Evolutionary conservation across 2,797 vertebrate genomes (phyloP).

Genomic region (Acanthiza pusilla): DNA sequence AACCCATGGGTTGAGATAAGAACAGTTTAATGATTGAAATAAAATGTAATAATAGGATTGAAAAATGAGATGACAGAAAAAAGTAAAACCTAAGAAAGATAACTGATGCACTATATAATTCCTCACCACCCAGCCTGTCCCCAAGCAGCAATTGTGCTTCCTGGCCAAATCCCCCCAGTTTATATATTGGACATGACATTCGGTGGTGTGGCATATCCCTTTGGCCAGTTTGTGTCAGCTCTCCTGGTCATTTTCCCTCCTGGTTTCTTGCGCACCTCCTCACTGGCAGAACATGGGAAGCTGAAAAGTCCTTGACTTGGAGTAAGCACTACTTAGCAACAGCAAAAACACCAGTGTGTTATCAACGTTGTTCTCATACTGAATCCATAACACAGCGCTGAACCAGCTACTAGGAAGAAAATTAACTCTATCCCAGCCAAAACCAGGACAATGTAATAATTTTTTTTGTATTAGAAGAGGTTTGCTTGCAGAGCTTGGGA

Average conservation of each 20-base stretch:
- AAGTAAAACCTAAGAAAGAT: background rate
- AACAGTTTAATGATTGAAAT: background rate
- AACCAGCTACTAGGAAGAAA: background rate
- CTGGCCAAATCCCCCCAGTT: background rate
- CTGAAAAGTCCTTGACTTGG: conserved; percentile 16
- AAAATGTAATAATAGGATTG: background rate
- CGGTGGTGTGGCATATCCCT: background rate
- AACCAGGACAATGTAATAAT: background rate
- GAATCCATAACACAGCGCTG: background rate
- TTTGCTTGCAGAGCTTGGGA: background rate
- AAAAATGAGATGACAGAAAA: background rate
- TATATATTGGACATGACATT: background rate
- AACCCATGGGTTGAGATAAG: background rate
- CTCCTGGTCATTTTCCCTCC: background rate
- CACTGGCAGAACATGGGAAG: background rate
- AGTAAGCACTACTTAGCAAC: conserved; percentile 23
- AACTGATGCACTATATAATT: background rate
- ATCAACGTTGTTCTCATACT: conserved; percentile 1
- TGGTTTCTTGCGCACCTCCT: background rate
- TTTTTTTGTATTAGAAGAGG: background rate
- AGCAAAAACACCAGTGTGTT: conserved; percentile 14
- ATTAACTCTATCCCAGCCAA: background rate
- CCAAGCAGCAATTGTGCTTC: background rate
- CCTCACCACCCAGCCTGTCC: background rate
- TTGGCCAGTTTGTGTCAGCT: background rate